Evolutionary conservation across 2,888 invertebrate species (phyloP).

Genomic region (Xylota sylvarum): DNA sequence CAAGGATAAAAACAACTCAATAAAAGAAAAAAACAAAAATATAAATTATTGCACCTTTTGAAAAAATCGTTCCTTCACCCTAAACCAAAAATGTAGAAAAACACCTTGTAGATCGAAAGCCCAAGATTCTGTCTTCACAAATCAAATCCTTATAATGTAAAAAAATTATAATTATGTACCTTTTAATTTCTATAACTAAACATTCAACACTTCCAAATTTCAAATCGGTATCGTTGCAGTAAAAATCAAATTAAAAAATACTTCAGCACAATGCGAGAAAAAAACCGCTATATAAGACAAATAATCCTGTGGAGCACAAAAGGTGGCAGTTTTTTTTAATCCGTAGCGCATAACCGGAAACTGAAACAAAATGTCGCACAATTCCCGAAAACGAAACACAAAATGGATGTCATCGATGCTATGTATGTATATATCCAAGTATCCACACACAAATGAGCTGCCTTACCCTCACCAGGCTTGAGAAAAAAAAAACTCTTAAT

Average conservation of each 20-base stretch:
- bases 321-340: constrained; percentile 10
- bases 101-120: no score
- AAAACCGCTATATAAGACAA: constrained; percentile 32
- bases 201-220: background rate
- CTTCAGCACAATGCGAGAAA: background rate
- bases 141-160: no score
- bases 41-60: no score
- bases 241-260: background rate
- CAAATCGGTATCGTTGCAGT: background rate
- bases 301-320: background rate
- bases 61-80: no score
- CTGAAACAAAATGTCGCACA: constrained; percentile 40
- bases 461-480: background rate
- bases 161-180: background rate
- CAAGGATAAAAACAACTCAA: no score
- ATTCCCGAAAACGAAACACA: constrained; percentile 25
- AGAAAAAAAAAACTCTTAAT: constrained; percentile 1
- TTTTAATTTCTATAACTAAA: background rate
- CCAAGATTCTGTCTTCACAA: no score
- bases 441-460: background rate
- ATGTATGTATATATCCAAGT: background rate
- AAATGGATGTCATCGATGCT: constrained; percentile 28
- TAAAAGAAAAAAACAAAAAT: no score
- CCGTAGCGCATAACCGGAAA: constrained; percentile 16
- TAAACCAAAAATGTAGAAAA: no score